Conservation (phyloP, 2,113 vertebrate species). For the Ctenomys sociabilis region DNA sequence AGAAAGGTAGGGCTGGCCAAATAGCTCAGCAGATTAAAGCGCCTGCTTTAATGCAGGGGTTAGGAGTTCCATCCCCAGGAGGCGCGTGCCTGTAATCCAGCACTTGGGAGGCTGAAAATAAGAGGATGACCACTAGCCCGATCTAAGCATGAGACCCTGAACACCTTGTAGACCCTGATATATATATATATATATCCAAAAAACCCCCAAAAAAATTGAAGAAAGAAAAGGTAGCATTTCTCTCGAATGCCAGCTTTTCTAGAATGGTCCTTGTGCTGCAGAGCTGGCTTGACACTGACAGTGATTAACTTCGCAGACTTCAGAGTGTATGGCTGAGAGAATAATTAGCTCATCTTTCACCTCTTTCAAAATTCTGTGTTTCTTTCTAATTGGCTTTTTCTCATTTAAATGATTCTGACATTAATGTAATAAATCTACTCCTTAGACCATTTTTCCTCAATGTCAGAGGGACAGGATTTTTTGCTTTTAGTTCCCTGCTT, state of each 20-base stretch:
- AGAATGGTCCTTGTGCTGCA: not conserved
- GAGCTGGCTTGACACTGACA: not conserved
- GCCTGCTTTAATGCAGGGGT: too few species aligned
- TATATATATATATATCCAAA: too few species aligned
- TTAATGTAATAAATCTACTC: conserved; percentile 5
- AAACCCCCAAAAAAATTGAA: too few species aligned
- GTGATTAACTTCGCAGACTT: conserved; percentile 10
- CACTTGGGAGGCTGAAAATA: too few species aligned
- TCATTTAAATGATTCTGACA: not conserved
- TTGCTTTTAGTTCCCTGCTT: conserved; percentile 27
- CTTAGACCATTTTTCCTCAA: not conserved
- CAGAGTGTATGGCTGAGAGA: not conserved
- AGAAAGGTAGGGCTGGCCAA: too few species aligned
- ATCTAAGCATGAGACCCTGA: too few species aligned
- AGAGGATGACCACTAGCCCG: too few species aligned
- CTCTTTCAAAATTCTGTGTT: conserved; percentile 12
- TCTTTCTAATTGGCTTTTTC: conserved; percentile 7
- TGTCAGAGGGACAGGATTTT: not conserved
- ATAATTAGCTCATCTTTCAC: not conserved
- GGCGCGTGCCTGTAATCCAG: too few species aligned
- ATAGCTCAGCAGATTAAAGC: too few species aligned
- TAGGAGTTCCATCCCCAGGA: too few species aligned
- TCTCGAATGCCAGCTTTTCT: not conserved
- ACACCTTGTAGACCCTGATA: too few species aligned
- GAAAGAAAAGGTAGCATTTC: not conserved